Conservation (phyloP, 2,888 invertebrate species). For the Nomada flava region DNA sequence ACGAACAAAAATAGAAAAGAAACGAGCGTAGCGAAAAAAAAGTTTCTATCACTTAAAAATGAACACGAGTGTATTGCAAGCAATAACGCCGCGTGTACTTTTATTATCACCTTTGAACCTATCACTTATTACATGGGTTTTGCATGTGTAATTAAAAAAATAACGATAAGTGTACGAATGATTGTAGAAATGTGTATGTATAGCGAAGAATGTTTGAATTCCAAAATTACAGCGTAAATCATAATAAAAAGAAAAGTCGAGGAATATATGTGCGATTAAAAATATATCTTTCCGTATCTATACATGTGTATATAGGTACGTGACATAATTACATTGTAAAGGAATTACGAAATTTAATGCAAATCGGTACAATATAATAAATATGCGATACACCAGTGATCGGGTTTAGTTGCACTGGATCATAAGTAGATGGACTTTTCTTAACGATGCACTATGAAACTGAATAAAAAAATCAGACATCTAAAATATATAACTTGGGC, state of each 20-base stretch:
- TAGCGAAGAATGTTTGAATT: slow-evolving; percentile 65
- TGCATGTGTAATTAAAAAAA: slow-evolving; percentile 70
- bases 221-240: slow-evolving; percentile 57
- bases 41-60: slow-evolving; percentile 24
- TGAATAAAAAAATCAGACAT: slow-evolving; percentile 6
- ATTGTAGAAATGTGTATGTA: slow-evolving; percentile 66
- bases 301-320: slow-evolving; percentile 7
- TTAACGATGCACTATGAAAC: slow-evolving; percentile 43
- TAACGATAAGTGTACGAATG: slow-evolving; percentile 67
- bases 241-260: slow-evolving; percentile 60
- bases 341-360: slow-evolving; percentile 63
- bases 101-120: slow-evolving; percentile 62
- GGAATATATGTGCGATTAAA: slow-evolving; percentile 51
- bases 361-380: slow-evolving; percentile 54
- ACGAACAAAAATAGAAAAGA: background rate
- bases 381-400: slow-evolving; percentile 46
- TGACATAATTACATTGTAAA: slow-evolving; percentile 51
- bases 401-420: slow-evolving; percentile 29
- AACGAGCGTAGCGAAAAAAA: background rate
- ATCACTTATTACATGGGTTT: slow-evolving; percentile 68
- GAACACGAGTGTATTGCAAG: slow-evolving; percentile 50
- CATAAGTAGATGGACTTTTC: slow-evolving; percentile 22
- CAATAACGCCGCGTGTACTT: slow-evolving; percentile 65
- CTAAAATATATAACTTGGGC: slow-evolving; percentile 1
- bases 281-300: slow-evolving; percentile 56